Conservation (phyloP, 2,113 vertebrate species). For the Cathartes aura region DNA sequence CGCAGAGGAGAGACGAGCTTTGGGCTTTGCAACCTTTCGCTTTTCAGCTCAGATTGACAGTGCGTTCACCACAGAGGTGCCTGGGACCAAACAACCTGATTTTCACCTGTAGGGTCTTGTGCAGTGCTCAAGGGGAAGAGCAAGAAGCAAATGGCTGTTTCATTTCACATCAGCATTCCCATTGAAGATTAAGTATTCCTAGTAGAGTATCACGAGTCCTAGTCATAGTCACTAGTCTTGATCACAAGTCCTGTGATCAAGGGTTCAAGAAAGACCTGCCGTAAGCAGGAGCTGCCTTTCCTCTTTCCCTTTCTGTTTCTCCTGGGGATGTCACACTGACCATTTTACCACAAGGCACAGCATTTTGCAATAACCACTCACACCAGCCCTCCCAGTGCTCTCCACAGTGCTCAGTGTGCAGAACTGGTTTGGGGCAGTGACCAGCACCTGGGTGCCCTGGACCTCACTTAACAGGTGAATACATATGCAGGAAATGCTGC, state of each 20-base stretch:
- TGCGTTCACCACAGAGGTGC: not conserved
- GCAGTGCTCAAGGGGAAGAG: not conserved
- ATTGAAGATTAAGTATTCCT: not conserved
- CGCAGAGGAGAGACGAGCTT: rapidly evolving
- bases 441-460: not conserved
- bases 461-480: not conserved
- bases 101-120: not conserved
- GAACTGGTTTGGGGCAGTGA: not conserved
- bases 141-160: not conserved
- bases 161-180: not conserved
- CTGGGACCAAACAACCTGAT: not conserved
- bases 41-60: not conserved
- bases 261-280: not conserved
- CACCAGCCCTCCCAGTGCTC: not conserved
- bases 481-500: not conserved
- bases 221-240: no score
- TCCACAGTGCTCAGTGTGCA: no score
- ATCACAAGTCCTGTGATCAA: not conserved
- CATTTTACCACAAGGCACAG: not conserved
- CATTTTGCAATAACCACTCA: not conserved
- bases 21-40: not conserved
- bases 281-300: not conserved
- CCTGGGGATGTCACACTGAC: not conserved
- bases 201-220: not conserved
- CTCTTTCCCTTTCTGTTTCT: not conserved